Evolutionary conservation across 53 echinoderm and acorn worm genomes (phyloP).

Genomic region (Mesocentrotus franciscanus): DNA sequence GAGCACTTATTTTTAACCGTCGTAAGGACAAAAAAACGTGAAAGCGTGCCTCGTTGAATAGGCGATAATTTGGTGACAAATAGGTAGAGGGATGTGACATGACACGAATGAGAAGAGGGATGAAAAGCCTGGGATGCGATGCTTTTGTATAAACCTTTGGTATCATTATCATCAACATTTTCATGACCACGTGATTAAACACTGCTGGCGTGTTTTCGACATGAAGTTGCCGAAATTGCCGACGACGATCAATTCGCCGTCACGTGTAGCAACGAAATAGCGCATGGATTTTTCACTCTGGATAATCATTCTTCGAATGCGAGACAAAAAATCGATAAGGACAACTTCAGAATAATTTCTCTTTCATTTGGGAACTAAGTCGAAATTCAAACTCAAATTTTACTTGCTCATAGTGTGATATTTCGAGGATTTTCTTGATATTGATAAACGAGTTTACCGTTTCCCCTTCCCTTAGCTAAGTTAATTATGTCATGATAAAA

Average conservation of each 20-base stretch:
- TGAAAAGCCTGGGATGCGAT: constrained; percentile 6
- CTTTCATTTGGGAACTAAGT: too few species aligned
- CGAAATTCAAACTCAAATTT: too few species aligned
- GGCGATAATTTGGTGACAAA: constrained; percentile 51
- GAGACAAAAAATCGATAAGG: background rate
- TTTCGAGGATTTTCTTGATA: too few species aligned
- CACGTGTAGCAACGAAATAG: background rate
- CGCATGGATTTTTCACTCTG: background rate
- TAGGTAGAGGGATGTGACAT: background rate
- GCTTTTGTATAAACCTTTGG: background rate
- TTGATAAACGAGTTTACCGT: too few species aligned
- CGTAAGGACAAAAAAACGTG: background rate
- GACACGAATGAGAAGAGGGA: background rate
- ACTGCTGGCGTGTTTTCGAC: constrained; percentile 3
- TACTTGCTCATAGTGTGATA: too few species aligned
- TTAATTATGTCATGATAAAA: too few species aligned
- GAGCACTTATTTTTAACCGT: constrained; percentile 11
- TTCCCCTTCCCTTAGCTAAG: too few species aligned
- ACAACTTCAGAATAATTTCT: too few species aligned
- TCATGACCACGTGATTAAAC: background rate
- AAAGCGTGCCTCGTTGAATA: constrained; percentile 26
- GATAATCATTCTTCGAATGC: background rate
- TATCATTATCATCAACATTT: constrained; percentile 33
- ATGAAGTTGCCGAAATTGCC: background rate
- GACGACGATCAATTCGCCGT: background rate